A percentile compares a stretch with the other conserved stretches of the same genome.
Conservation (phyloP, 1,140 invertebrate genomes). For the Plectrocnemia conspersa region DNA sequence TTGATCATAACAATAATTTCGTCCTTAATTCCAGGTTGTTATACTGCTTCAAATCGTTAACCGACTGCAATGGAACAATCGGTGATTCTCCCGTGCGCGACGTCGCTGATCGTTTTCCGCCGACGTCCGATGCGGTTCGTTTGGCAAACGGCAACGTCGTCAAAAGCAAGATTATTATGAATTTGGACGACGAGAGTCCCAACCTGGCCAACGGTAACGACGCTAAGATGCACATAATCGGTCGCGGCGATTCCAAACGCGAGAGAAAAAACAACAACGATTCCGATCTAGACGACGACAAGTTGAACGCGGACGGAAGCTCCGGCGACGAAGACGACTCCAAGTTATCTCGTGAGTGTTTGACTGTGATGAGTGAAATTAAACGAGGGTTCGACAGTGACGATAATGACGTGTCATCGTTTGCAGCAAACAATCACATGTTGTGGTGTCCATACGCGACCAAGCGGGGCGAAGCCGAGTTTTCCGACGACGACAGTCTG, state of each 20-base stretch:
- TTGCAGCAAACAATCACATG: constrained; percentile 27
- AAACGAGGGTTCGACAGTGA: too few relatives aligned
- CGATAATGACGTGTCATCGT: background rate
- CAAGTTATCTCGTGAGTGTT: constrained; percentile 48
- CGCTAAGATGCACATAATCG: constrained; percentile 33
- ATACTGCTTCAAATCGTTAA: constrained; percentile 56
- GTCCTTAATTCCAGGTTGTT: constrained; percentile 47
- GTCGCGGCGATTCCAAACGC: constrained; percentile 24
- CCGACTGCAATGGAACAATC: constrained; percentile 49
- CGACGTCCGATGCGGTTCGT: constrained; percentile 27
- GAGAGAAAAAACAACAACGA: constrained; percentile 30
- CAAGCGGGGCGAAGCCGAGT: constrained; percentile 63
- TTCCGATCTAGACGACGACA: constrained; percentile 28
- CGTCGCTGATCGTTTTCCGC: constrained; percentile 47
- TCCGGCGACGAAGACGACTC: constrained; percentile 49
- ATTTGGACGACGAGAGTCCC: constrained; percentile 26
- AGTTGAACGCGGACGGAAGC: constrained; percentile 41
- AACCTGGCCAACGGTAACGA: constrained; percentile 27
- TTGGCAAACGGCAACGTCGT: constrained; percentile 28
- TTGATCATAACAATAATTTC: background rate
- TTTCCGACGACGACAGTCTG: constrained; percentile 82
- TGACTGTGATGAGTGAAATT: too few relatives aligned
- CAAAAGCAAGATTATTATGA: constrained; percentile 24
- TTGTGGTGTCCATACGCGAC: constrained; percentile 28
- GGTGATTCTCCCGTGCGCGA: constrained; percentile 41